Evolutionary conservation across 2,113 vertebrate genomes (phyloP).

Genomic region (Sapajus apella): DNA sequence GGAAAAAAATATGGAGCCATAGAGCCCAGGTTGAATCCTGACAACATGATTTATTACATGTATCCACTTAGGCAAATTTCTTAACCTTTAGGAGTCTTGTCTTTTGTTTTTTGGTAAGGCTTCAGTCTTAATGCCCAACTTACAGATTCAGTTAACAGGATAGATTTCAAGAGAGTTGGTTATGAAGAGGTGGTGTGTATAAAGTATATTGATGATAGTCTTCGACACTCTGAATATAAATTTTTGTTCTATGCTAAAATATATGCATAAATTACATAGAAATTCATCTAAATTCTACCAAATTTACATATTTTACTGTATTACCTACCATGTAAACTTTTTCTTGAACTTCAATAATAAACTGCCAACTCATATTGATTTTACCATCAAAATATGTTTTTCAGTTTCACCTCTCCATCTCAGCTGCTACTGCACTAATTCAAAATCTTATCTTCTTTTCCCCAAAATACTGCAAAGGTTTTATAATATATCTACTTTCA

Average conservation of each 20-base stretch:
- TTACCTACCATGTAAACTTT: neutral
- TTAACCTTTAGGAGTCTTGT: neutral
- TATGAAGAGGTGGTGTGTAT: neutral
- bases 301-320: neutral
- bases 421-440: neutral
- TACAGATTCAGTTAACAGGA: neutral
- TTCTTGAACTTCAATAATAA: neutral
- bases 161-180: conserved; percentile 16
- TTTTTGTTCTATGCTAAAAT: conserved; percentile 6
- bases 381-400: neutral
- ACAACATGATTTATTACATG: neutral
- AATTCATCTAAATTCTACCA: neutral
- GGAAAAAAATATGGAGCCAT: neutral
- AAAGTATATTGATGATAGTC: neutral
- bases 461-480: neutral
- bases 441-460: neutral
- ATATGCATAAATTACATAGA: neutral
- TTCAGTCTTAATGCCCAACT: neutral
- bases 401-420: neutral
- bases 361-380: neutral
- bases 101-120: neutral
- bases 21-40: neutral
- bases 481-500: neutral
- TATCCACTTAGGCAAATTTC: neutral
- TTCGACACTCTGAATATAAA: neutral